Evolutionary conservation across 1,140 invertebrate species (phyloP).

Genomic region (Augochlora pura): DNA sequence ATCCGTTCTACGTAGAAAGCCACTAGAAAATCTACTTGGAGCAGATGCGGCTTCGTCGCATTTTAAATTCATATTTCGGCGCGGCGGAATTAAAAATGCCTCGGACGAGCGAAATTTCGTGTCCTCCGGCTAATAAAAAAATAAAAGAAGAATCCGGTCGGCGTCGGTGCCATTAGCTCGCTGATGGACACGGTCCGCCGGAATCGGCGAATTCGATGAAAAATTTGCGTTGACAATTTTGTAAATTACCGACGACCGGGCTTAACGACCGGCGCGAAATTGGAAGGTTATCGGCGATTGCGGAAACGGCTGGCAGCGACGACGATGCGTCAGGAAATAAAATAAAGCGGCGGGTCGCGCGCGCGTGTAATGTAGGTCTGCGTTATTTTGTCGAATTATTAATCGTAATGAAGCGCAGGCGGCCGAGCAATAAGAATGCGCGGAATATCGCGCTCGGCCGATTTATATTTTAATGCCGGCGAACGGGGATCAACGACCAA

Average conservation of each 20-base stretch:
- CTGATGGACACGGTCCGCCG: not conserved
- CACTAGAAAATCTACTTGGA: too few species aligned
- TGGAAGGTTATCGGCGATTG: not conserved
- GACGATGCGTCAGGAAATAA: not conserved
- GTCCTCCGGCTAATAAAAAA: not conserved
- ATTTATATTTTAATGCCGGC: constrained; percentile 2
- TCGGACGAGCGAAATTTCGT: not conserved
- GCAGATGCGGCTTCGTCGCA: too few species aligned
- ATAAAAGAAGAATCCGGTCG: not conserved
- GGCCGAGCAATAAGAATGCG: not conserved
- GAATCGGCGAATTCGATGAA: not conserved
- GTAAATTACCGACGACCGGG: not conserved
- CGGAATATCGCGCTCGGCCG: not conserved
- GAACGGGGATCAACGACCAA: not conserved
- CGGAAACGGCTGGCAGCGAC: not conserved
- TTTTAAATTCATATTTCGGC: not conserved
- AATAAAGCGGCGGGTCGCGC: not conserved
- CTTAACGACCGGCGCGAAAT: too few species aligned
- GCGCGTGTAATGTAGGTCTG: not conserved
- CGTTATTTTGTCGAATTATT: not conserved
- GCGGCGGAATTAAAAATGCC: not conserved
- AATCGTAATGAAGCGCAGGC: not conserved
- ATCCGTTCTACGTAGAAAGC: too few species aligned
- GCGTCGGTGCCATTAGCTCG: not conserved
- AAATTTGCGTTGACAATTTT: not conserved